Percentiles rank a stretch among this genome's conserved stretches.
phyloP scores from a whole-genome alignment of 2,888 invertebrate species.

The Pachydiplax longipennis region DNA sequence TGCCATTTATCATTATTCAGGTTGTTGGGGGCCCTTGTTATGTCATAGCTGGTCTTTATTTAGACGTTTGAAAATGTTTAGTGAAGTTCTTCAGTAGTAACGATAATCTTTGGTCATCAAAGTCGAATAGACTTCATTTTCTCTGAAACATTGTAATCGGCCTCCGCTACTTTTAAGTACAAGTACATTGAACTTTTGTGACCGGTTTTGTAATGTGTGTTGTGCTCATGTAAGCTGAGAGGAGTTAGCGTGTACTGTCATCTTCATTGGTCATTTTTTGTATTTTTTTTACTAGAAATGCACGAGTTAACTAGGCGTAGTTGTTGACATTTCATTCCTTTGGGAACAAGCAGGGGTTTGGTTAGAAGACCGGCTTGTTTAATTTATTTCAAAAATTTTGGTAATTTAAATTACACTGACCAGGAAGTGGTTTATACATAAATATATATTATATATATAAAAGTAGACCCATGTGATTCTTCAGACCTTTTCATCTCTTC shows the following conservation, averaged over 20 bases:
- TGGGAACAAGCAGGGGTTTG: constrained; percentile 42
- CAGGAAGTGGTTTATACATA: not conserved
- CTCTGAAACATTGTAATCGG: constrained; percentile 19
- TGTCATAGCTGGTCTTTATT: constrained; percentile 29
- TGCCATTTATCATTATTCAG: constrained; percentile 37
- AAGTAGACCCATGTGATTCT: constrained; percentile 11
- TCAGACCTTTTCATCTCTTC: constrained; percentile 28
- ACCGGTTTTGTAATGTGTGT: constrained; percentile 42
- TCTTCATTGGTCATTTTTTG: constrained; percentile 30
- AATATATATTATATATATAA: not conserved
- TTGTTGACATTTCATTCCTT: constrained; percentile 42
- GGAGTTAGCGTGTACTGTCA: constrained; percentile 8
- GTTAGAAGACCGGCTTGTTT: constrained; percentile 22
- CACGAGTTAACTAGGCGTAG: constrained; percentile 29
- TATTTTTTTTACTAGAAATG: constrained; percentile 38
- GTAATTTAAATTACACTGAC: constrained; percentile 11
- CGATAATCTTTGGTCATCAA: not conserved
- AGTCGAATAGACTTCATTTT: not conserved
- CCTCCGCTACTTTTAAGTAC: constrained; percentile 35
- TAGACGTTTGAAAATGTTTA: constrained; percentile 40
- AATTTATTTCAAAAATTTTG: constrained; percentile 27
- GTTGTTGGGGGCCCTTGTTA: constrained; percentile 34
- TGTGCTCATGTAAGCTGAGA: constrained; percentile 37
- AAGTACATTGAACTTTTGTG: constrained; percentile 32
- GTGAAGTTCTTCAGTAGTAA: constrained; percentile 30